Conservation (phyloP, 2,888 invertebrate genomes). For the Norana najaformis region DNA sequence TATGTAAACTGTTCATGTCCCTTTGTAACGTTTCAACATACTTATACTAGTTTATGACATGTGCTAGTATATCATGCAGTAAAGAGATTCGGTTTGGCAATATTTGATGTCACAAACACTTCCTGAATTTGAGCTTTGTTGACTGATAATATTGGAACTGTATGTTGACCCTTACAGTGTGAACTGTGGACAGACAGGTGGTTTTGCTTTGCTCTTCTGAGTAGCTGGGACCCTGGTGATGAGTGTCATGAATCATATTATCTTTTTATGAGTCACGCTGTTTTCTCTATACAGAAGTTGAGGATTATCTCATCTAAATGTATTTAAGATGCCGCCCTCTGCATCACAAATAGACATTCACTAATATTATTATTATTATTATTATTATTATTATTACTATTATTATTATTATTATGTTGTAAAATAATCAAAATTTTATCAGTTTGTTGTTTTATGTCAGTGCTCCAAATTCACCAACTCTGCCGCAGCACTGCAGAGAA, state of each 20-base stretch:
- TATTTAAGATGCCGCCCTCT: not conserved
- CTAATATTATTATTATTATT: not conserved
- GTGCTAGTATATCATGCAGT: not conserved
- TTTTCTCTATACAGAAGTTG: not conserved
- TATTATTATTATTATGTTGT: not conserved
- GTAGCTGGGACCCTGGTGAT: not conserved
- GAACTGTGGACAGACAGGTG: too few relatives aligned
- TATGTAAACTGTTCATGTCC: too few relatives aligned
- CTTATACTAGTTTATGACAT: not conserved
- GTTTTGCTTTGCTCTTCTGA: not conserved
- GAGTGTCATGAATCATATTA: not conserved
- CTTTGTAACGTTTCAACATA: not conserved
- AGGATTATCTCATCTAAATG: not conserved
- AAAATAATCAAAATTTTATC: not conserved
- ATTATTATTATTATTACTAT: not conserved
- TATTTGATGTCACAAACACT: too few relatives aligned
- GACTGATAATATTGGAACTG: not conserved
- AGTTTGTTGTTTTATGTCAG: not conserved
- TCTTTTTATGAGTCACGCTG: not conserved
- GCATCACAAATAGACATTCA: too few relatives aligned
- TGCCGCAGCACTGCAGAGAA: not conserved
- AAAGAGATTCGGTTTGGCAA: too few relatives aligned
- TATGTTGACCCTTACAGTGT: not conserved
- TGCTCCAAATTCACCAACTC: not conserved
- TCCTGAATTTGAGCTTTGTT: not conserved